phyloP scores from a whole-genome alignment of 2,113 vertebrate genomes.

The Astatoreochromis straeleni region DNA sequence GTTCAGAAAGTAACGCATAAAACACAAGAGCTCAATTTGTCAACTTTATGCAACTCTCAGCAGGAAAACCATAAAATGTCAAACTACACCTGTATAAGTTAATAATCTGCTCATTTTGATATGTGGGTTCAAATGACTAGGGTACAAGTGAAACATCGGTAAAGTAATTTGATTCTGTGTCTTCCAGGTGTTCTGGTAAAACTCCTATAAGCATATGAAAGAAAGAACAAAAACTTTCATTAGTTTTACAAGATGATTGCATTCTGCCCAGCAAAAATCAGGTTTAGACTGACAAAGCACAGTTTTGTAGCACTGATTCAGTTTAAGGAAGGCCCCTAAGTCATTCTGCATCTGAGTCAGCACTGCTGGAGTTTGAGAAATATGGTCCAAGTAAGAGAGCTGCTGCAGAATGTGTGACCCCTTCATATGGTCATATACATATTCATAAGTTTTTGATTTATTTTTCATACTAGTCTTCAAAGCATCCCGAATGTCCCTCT shows the following conservation, averaged over 20 bases:
- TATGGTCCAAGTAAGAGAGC: not conserved
- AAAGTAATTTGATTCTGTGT: not conserved
- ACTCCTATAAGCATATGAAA: not conserved
- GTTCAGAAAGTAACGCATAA: not conserved
- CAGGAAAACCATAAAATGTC: not conserved
- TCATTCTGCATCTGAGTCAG: constrained; percentile 11
- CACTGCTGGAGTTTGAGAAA: not conserved
- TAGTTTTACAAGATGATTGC: not conserved
- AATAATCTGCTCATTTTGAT: not conserved
- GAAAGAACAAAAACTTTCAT: not conserved
- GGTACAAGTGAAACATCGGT: not conserved
- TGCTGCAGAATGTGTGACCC: not conserved
- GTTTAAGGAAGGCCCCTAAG: not conserved
- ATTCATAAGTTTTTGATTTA: constrained; percentile 31
- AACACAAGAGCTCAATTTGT: not conserved
- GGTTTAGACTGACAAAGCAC: not conserved
- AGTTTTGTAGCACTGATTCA: not conserved
- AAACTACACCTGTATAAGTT: too few species aligned
- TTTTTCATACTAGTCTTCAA: constrained; percentile 15
- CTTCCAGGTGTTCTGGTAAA: not conserved
- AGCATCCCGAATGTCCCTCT: not conserved
- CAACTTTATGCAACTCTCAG: not conserved
- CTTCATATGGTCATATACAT: constrained; percentile 9
- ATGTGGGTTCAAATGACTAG: not conserved
- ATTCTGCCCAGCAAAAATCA: not conserved